These are phyloP conservation scores for Ophioninae sp. DNA, from an alignment of 2,888 invertebrate genomes.

Conservation along the genomic window DNA sequence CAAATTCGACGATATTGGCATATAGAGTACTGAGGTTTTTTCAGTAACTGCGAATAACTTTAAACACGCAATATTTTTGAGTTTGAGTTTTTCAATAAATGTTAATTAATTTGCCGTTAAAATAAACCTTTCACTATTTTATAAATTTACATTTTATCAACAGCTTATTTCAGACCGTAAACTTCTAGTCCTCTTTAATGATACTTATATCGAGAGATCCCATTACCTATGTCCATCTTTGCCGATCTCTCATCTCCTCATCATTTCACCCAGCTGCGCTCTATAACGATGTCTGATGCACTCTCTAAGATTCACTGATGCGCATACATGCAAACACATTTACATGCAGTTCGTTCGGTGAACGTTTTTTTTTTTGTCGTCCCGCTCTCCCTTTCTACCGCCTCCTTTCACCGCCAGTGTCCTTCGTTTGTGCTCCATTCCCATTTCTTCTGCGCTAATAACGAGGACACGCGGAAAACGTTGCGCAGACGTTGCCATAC, in stretches of 20 bases:
- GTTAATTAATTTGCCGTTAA: no score
- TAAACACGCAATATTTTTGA: no score
- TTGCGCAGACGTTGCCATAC: background rate
- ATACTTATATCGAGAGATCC: conserved; percentile 75
- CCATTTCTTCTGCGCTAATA: conserved; percentile 12
- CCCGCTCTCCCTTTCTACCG: conserved; percentile 65
- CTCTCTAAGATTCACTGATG: conserved; percentile 39
- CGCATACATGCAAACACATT: conserved; percentile 4
- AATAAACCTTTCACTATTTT: no score
- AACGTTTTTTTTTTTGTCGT: conserved; percentile 54
- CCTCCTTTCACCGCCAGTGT: conserved; percentile 26
- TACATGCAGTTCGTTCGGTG: conserved; percentile 10
- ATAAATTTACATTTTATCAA: background rate
- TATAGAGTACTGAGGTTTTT: no score
- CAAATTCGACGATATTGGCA: no score
- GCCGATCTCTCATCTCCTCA: conserved; percentile 64
- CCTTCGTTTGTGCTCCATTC: conserved; percentile 23
- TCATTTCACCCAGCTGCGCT: conserved; percentile 37
- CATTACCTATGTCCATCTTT: conserved; percentile 68
- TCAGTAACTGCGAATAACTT: no score
- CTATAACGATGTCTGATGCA: conserved; percentile 26
- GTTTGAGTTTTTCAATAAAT: no score
- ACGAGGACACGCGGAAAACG: conserved; percentile 27
- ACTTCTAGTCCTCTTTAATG: conserved; percentile 61
- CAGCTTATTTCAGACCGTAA: background rate